Percentiles rank a stretch among this genome's conserved stretches.
Conservation (phyloP, 2,113 vertebrate genomes). For the Eolophus roseicapilla region DNA sequence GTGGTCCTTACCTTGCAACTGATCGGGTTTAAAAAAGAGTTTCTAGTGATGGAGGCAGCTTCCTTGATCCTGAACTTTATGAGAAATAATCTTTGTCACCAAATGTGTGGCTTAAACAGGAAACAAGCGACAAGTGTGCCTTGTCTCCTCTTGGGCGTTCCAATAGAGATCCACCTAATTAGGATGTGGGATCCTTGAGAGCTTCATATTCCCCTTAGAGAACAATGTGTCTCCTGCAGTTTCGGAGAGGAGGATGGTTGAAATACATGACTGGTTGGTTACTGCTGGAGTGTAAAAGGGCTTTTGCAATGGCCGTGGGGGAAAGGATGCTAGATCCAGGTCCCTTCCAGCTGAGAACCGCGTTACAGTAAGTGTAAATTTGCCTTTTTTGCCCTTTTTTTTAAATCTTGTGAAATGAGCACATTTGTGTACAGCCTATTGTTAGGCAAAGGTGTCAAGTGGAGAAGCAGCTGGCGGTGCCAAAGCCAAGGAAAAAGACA, state of each 20-base stretch:
- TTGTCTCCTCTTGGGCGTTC: neutral
- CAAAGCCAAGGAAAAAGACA: neutral
- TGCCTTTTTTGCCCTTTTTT: neutral
- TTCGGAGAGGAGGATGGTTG: neutral
- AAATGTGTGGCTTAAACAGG: neutral
- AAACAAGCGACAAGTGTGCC: neutral
- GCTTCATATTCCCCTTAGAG: neutral
- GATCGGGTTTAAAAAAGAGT: neutral
- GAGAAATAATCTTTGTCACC: neutral
- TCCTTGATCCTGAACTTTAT: neutral
- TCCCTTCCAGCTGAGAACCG: neutral
- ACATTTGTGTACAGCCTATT: neutral
- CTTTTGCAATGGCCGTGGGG: fast-evolving
- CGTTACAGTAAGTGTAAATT: fast-evolving
- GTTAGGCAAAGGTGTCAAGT: neutral
- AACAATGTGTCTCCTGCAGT: neutral
- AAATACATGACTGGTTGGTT: neutral
- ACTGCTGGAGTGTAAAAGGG: fast-evolving
- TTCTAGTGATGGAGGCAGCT: neutral
- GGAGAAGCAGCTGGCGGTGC: neutral
- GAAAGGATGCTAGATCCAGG: neutral
- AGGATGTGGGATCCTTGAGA: neutral
- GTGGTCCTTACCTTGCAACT: neutral
- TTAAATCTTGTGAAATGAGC: neutral
- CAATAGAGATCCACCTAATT: neutral